Conservation (phyloP, 2,797 vertebrate genomes). For the Melopsittacus undulatus region DNA sequence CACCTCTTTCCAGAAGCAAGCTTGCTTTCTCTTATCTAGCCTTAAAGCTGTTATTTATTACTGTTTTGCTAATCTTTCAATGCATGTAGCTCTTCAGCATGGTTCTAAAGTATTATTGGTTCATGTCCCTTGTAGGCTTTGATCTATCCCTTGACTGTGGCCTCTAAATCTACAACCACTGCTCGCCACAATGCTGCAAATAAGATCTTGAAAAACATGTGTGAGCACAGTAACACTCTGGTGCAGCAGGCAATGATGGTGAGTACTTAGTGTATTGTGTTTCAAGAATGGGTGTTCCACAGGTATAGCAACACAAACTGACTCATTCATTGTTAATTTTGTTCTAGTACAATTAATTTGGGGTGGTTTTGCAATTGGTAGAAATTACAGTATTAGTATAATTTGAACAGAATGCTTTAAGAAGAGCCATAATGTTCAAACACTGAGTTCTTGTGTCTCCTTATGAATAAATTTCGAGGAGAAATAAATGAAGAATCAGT, state of each 20-base stretch:
- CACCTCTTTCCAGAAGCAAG: neutral
- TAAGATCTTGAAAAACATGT: constrained; percentile 99
- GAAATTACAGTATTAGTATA: neutral
- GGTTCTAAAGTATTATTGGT: neutral
- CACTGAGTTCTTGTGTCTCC: neutral
- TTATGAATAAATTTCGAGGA: neutral
- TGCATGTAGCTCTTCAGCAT: neutral
- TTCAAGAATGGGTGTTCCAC: neutral
- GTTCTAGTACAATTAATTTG: neutral
- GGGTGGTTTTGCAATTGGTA: neutral
- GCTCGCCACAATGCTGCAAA: constrained; percentile 98
- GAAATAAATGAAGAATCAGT: neutral
- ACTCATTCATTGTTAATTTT: neutral
- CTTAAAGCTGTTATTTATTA: neutral
- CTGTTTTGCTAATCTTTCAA: neutral
- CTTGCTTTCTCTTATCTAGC: neutral
- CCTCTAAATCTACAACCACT: constrained; percentile 97
- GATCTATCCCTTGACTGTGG: constrained; percentile 97
- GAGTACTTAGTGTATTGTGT: neutral
- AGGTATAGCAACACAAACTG: neutral
- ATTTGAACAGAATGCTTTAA: neutral
- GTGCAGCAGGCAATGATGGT: constrained; percentile 99
- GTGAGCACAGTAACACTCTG: constrained; percentile 96
- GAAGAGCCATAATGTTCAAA: neutral
- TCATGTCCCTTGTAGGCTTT: constrained; percentile 83